Conservation (phyloP, 2,888 invertebrate genomes). For the Dynastes maya region DNA sequence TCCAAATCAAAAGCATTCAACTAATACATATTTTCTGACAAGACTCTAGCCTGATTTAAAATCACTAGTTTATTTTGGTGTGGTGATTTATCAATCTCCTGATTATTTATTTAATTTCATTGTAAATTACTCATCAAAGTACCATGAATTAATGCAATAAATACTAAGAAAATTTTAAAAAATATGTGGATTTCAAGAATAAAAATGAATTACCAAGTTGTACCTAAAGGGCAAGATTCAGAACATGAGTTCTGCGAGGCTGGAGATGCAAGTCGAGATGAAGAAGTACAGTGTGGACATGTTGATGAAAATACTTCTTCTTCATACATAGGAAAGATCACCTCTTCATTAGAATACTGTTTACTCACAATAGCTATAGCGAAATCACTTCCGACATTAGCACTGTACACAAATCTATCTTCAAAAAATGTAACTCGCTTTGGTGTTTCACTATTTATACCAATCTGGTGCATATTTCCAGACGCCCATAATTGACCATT, state of each 20-base stretch:
- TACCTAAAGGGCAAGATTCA: slow-evolving; percentile 75
- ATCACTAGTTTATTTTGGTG: no score
- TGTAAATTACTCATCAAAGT: no score
- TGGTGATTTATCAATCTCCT: no score
- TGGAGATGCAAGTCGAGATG: slow-evolving; percentile 74
- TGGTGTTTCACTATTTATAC: slow-evolving; percentile 75
- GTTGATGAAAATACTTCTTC: slow-evolving; percentile 79
- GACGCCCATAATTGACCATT: slow-evolving; percentile 81
- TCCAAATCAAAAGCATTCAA: no score
- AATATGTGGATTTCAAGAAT: no score
- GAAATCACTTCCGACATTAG: slow-evolving; percentile 84
- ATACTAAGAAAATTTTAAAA: no score
- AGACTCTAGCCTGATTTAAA: no score
- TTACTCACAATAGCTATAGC: slow-evolving; percentile 82
- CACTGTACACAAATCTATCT: slow-evolving; percentile 78
- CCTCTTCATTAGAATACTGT: slow-evolving; percentile 68
- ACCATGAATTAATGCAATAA: no score
- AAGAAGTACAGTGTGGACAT: slow-evolving; percentile 78
- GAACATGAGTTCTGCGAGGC: slow-evolving; percentile 76
- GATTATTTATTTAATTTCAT: no score
- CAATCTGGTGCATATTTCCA: slow-evolving; percentile 79
- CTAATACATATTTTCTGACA: no score
- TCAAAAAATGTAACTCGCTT: slow-evolving; percentile 80
- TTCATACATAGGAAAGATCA: slow-evolving; percentile 76
- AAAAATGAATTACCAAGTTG: not conserved